These are phyloP conservation scores for Thalassarche chlororhynchos DNA, from an alignment of 2,113 vertebrate species.

Conservation along the genomic window DNA sequence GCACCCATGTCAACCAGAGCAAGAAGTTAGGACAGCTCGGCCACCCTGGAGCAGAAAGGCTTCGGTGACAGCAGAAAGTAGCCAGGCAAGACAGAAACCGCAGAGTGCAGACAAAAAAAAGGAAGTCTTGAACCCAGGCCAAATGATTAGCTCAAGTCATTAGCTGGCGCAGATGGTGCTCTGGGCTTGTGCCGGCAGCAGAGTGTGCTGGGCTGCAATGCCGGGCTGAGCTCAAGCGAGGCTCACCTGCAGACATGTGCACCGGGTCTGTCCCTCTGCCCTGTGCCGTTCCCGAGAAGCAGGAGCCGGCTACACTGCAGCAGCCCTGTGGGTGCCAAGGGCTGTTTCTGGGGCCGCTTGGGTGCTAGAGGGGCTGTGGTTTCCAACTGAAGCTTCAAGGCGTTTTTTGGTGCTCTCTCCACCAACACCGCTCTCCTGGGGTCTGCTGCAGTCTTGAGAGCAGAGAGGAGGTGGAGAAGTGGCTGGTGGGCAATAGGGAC, in stretches of 20 bases:
- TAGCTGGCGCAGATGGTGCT: accelerated
- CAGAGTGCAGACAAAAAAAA: neutral
- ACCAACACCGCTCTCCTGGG: neutral
- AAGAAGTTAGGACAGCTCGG: neutral
- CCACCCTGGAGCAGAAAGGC: neutral
- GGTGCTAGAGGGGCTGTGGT: neutral
- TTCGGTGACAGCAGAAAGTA: neutral
- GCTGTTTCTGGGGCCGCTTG: accelerated
- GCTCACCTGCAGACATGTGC: neutral
- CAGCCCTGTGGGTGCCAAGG: accelerated
- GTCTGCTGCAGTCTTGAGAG: neutral
- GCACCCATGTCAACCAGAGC: neutral
- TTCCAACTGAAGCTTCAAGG: neutral
- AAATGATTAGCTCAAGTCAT: neutral
- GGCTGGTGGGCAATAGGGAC: accelerated
- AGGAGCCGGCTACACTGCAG: neutral
- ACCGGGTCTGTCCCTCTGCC: accelerated
- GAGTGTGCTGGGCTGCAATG: neutral
- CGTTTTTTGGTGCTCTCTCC: neutral
- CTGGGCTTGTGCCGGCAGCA: accelerated
- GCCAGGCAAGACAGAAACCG: neutral
- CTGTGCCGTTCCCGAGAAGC: accelerated
- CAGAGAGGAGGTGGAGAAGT: neutral
- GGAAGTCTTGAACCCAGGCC: neutral
- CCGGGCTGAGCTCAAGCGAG: neutral